Evolutionary conservation across 2,113 vertebrate species (phyloP).

Genomic region (Felis chaus): DNA sequence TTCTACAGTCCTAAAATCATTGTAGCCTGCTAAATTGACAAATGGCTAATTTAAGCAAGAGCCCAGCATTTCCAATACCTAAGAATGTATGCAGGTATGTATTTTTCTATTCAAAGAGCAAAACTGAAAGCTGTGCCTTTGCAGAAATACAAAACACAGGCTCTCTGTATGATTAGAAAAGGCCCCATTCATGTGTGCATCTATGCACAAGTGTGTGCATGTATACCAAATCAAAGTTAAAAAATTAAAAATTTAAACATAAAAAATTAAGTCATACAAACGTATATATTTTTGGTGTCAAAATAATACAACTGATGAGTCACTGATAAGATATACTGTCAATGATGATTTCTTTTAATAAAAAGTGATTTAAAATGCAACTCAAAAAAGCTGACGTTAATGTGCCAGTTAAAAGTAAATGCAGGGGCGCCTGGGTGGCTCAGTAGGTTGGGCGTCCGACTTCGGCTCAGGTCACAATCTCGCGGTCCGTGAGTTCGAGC

Average conservation of each 20-base stretch:
- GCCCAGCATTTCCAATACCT: conserved; percentile 27
- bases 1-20: conserved; percentile 46
- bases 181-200: neutral
- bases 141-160: conserved; percentile 29
- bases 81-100: conserved; percentile 8
- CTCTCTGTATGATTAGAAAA: neutral
- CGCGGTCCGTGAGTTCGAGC: too few species aligned
- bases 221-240: neutral
- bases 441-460: too few species aligned
- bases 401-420: neutral
- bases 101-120: conserved; percentile 28
- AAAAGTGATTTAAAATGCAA: conserved; percentile 30
- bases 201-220: fast-evolving
- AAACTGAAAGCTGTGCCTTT: neutral
- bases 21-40: conserved; percentile 22
- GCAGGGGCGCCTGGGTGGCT: too few species aligned
- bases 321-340: neutral
- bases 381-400: neutral
- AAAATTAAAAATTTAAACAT: conserved; percentile 56
- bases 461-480: too few species aligned
- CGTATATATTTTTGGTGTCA: conserved; percentile 6
- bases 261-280: neutral
- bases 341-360: neutral
- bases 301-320: neutral
- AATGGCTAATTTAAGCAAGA: conserved; percentile 51